These are phyloP conservation scores for Engystomops pustulosus DNA, from an alignment of 2,113 vertebrate genomes.

Conservation along the genomic window DNA sequence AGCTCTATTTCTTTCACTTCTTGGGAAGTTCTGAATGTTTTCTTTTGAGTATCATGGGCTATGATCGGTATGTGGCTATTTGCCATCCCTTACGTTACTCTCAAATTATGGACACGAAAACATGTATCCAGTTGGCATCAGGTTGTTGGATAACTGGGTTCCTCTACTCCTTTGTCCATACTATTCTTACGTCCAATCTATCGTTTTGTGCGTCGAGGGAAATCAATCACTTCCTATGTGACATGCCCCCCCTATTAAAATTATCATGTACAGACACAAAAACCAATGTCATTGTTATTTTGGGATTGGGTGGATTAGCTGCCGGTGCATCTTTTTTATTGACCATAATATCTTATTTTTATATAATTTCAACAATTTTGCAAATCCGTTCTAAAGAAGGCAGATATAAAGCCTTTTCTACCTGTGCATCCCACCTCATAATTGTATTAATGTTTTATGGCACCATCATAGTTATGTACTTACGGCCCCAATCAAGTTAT, in stretches of 20 bases:
- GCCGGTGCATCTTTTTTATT: conserved; percentile 54
- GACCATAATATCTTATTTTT: conserved; percentile 55
- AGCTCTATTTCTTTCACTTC: conserved; percentile 55
- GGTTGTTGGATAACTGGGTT: conserved; percentile 61
- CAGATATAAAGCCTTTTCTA: conserved; percentile 59
- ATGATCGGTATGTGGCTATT: conserved; percentile 63
- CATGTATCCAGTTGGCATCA: conserved; percentile 55
- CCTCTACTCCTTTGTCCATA: conserved; percentile 34
- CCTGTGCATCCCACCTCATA: conserved; percentile 60
- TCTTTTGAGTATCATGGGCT: conserved; percentile 64
- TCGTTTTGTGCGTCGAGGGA: conserved; percentile 52
- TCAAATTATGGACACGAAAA: conserved; percentile 61
- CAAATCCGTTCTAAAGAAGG: conserved; percentile 49
- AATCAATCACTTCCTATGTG: conserved; percentile 65
- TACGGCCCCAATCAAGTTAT: conserved; percentile 61
- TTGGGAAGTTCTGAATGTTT: conserved; percentile 63
- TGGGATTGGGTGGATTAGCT: conserved; percentile 18
- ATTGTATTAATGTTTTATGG: conserved; percentile 62
- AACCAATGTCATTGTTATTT: conserved; percentile 56
- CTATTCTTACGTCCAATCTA: conserved; percentile 11
- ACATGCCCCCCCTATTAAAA: conserved; percentile 63
- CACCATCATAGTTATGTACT: conserved; percentile 62
- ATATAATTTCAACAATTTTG: conserved; percentile 47
- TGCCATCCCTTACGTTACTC: conserved; percentile 62
- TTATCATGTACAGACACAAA: conserved; percentile 62